Evolutionary conservation across 2,888 invertebrate genomes (phyloP), one percentile per base, ranked within the genome.

Genomic region (Chymomyza caudatula): DNA sequence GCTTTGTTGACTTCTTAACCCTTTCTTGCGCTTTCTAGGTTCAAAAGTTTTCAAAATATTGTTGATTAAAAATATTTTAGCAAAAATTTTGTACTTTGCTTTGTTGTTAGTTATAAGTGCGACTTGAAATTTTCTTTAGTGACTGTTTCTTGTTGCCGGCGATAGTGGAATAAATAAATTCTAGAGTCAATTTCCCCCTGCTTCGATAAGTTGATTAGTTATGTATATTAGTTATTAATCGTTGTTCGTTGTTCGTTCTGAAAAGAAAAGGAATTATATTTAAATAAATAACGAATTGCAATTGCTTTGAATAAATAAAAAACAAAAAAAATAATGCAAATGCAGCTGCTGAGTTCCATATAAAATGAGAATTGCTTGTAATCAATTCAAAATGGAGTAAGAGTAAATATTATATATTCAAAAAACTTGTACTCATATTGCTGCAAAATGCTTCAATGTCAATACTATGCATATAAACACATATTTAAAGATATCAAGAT

Each of bases 211-310:
- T 55, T 60, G 25, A 11, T 17, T 60, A 61, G 72, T 67, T 62
- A 61, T 68, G 67, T 49, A 75, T 67, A 71, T 79, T 87, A 85
- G 83, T 82, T 79, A 77, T 77, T 79, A 82, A 75, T 88, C 87
- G 88, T 87, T 68, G 75, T 79, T 80, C 76, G 74, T 69, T 73
- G 76, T 80, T 88, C 87, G 87, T 77, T 87, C 88, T 88, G 87
- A 13, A 82, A 78, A 64, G 44, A 72, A 58, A 23, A 59, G 53
- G 17, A 29, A 29, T 17, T 20, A 15, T 19, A 44, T 56, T 54
- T 54, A 43, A 17, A 13, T 37, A 56, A 47, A 47, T 17, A n/a
- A 6, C 3, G 17, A 15, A 44, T 44, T 17, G 17, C n/a, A 44
- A 44, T 17, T 44, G 17, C 6, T 11, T 44, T 44, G 6, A 17